Evolutionary conservation across 2,113 vertebrate genomes (phyloP).

Genomic region (Dinomys branickii): DNA sequence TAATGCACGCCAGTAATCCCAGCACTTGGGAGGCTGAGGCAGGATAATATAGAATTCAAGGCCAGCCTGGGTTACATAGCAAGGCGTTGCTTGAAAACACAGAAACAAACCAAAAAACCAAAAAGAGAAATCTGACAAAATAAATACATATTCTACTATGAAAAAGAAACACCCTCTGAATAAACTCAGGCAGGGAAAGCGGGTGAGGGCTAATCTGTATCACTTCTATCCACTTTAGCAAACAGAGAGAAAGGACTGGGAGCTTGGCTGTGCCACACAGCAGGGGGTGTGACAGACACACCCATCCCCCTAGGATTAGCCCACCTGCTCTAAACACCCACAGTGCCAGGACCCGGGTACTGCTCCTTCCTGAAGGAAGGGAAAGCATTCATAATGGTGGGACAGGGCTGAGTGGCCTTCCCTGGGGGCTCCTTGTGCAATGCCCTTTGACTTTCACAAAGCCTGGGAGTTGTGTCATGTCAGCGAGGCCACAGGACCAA

Average conservation of each 20-base stretch:
- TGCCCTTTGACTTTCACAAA: slow-evolving; percentile 40
- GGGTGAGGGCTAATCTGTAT: neutral
- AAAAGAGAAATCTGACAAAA: neutral
- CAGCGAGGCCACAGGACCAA: neutral
- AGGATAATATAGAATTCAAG: neutral
- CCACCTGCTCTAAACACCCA: neutral
- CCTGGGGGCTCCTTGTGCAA: neutral
- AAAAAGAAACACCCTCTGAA: neutral
- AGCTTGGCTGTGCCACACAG: neutral
- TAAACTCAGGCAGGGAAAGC: neutral
- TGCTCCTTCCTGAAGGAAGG: neutral
- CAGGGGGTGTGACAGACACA: neutral
- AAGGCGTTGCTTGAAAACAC: neutral
- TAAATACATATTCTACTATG: neutral
- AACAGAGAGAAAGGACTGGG: neutral
- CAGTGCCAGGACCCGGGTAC: neutral
- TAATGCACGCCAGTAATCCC: neutral
- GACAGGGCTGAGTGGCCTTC: neutral
- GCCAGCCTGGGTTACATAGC: neutral
- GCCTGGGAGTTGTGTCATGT: neutral
- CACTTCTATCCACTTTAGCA: neutral
- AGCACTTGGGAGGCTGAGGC: neutral
- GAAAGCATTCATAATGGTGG: neutral
- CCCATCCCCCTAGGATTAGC: neutral
- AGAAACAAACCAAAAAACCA: neutral